Conservation (phyloP, 2,113 vertebrate genomes). For the Scophthalmus maximus region DNA sequence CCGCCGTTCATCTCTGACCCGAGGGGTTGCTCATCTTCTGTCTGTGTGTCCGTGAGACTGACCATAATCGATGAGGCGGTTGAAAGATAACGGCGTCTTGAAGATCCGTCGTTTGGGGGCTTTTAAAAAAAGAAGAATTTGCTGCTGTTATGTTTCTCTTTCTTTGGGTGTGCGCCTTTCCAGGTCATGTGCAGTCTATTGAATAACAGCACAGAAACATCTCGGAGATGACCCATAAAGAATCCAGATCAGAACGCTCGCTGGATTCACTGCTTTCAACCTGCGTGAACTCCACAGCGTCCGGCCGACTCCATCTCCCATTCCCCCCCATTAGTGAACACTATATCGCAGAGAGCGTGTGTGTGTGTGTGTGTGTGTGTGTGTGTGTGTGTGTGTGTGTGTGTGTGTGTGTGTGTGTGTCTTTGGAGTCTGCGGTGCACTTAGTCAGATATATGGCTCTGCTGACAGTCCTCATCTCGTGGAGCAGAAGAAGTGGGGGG, state of each 20-base stretch:
- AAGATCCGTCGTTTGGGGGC: no score
- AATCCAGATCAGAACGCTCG: not conserved
- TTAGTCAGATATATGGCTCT: slow-evolving; percentile 69
- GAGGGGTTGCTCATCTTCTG: not conserved
- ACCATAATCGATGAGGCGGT: not conserved
- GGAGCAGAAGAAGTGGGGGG: slow-evolving; percentile 22
- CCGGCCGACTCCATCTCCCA: slow-evolving; percentile 36
- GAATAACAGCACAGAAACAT: not conserved
- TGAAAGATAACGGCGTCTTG: no score
- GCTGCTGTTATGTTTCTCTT: no score
- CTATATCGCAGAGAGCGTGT: slow-evolving; percentile 20
- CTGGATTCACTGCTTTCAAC: not conserved
- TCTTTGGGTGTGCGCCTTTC: no score
- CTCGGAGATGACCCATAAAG: not conserved
- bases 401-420: slow-evolving; percentile 30
- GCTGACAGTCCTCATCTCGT: slow-evolving; percentile 59
- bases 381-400: slow-evolving; percentile 36
- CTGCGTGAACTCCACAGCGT: slow-evolving; percentile 33
- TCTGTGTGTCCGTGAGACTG: no score
- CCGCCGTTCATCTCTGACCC: not conserved
- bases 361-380: slow-evolving; percentile 40
- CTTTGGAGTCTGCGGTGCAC: slow-evolving; percentile 42
- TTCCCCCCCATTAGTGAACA: slow-evolving; percentile 60
- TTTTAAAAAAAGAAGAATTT: no score
- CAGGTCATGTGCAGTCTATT: no score